Evolutionary conservation across 2,113 vertebrate genomes (phyloP).

Genomic region (Strix uralensis): DNA sequence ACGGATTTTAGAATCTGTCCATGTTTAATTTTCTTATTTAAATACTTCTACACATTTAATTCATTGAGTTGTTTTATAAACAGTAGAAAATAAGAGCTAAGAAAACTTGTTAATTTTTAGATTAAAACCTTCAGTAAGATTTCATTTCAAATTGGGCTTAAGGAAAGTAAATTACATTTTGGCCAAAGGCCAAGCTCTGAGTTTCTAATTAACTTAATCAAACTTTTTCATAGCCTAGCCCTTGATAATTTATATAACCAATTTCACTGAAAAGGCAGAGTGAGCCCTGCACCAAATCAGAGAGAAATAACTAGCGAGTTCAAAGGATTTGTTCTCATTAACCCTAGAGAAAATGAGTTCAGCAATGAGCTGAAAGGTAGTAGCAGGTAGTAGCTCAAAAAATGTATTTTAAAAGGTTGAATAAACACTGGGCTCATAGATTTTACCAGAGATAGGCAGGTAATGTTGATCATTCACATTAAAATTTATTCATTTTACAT

Average conservation of each 20-base stretch:
- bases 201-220: constrained; percentile 50
- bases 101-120: neutral
- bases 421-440: neutral
- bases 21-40: neutral
- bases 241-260: constrained; percentile 14
- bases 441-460: neutral
- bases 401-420: neutral
- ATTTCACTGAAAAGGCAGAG: neutral
- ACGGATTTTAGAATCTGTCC: no score
- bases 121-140: neutral
- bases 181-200: constrained; percentile 39
- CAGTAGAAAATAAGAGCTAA: neutral
- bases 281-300: neutral
- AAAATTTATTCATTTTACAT: neutral
- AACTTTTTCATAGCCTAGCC: neutral
- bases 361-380: neutral
- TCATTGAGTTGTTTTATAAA: neutral
- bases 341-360: constrained; percentile 15
- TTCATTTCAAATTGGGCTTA: neutral
- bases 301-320: neutral
- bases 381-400: neutral
- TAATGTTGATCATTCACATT: neutral
- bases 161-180: constrained; percentile 3
- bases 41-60: neutral
- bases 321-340: constrained; percentile 43